phyloP scores from a whole-genome alignment of 2,888 invertebrate species.

The Troides oblongomaculatus region DNA sequence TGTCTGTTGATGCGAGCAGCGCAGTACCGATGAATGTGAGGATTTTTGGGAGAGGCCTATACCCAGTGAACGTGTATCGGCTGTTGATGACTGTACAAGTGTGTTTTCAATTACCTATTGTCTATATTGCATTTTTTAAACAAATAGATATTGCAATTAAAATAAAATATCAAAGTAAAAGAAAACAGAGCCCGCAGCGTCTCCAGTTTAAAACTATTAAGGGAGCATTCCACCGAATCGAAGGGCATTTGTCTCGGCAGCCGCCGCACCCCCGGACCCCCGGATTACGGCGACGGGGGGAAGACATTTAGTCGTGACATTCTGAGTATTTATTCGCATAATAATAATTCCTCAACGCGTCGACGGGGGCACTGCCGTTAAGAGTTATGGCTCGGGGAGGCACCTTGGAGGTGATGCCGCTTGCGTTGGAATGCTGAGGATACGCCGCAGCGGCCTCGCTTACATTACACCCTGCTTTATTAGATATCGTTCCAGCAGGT shows the following conservation, averaged over 20 bases:
- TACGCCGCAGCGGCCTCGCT: constrained; percentile 30
- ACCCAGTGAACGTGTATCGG: too few relatives aligned
- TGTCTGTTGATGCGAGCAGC: too few relatives aligned
- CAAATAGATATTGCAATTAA: constrained; percentile 8
- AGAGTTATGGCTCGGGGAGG: constrained; percentile 74
- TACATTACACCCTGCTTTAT: too few relatives aligned
- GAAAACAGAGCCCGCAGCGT: constrained; percentile 40
- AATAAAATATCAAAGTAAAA: constrained; percentile 10
- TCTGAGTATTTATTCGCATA: constrained; percentile 84
- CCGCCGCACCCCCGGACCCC: constrained; percentile 34
- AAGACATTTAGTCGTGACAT: constrained; percentile 82
- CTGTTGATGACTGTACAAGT: too few relatives aligned
- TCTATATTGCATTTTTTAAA: too few relatives aligned
- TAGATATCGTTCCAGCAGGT: too few relatives aligned
- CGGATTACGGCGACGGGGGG: constrained; percentile 58
- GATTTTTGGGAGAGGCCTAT: too few relatives aligned
- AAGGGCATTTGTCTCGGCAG: constrained; percentile 48
- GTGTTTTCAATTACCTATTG: too few relatives aligned
- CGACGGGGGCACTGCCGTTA: constrained; percentile 71
- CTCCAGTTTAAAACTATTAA: constrained; percentile 59
- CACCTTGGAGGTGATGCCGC: constrained; percentile 67
- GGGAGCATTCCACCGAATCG: constrained; percentile 49
- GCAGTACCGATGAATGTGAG: too few relatives aligned
- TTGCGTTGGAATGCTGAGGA: constrained; percentile 46
- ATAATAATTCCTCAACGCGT: constrained; percentile 81